A percentile compares a stretch with the other conserved stretches of the same genome.
Evolutionary conservation across 2,113 vertebrate species (phyloP).

Genomic region (Oryctolagus cuniculus): mOryCun1.1 NC_091442.1:96815501-96816000

Average conservation of each 20-base stretch:
- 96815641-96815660: constrained; percentile 65
- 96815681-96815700: neutral
- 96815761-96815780: constrained; percentile 61
- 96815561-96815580: constrained; percentile 65
- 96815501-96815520: neutral
- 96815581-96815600: constrained; percentile 68
- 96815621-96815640: constrained; percentile 68
- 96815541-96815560: neutral
- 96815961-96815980: neutral
- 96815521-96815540: neutral
- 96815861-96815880: neutral
- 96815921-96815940: neutral
- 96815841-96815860: neutral
- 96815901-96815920: constrained; percentile 6
- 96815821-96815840: constrained; percentile 72
- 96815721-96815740: constrained; percentile 3
- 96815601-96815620: constrained; percentile 47
- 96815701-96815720: neutral
- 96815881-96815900: constrained; percentile 9
- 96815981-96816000: neutral
- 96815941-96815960: neutral
- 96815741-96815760: neutral
- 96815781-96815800: constrained; percentile 55
- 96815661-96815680: constrained; percentile 48
- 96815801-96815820: constrained; percentile 56